Evolutionary conservation across 2,113 vertebrate species (phyloP).

Genomic region (Oenanthe oenanthe): DNA sequence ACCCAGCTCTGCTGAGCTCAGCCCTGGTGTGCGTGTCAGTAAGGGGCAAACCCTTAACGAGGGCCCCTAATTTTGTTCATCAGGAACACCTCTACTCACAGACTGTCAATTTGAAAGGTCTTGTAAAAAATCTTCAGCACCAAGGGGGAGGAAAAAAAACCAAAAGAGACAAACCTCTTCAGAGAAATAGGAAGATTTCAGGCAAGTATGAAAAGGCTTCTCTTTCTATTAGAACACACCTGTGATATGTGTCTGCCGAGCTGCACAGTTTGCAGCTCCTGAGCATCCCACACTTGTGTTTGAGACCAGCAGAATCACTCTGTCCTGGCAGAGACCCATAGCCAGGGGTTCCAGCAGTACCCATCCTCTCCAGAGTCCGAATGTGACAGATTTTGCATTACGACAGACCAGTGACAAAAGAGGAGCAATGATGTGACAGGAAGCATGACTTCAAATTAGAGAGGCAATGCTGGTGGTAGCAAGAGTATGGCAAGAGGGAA

Average conservation of each 20-base stretch:
- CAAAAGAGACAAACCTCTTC: background rate
- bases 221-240: background rate
- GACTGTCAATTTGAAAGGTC: background rate
- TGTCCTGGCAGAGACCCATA: accelerated
- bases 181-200: background rate
- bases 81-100: background rate
- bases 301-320: background rate
- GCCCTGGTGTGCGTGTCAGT: background rate
- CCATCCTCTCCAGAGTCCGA: accelerated
- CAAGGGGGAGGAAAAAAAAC: background rate
- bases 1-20: background rate
- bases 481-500: background rate
- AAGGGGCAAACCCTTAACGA: background rate
- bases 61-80: background rate
- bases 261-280: background rate
- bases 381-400: accelerated
- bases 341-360: accelerated
- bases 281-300: accelerated
- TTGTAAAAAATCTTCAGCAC: background rate
- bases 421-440: conserved; percentile 25
- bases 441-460: conserved; percentile 23
- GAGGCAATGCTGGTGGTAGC: background rate
- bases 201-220: background rate
- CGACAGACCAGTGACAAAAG: background rate
- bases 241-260: too few species aligned